Conservation (phyloP, 2,797 vertebrate species). For the Chaunax sp. region DNA sequence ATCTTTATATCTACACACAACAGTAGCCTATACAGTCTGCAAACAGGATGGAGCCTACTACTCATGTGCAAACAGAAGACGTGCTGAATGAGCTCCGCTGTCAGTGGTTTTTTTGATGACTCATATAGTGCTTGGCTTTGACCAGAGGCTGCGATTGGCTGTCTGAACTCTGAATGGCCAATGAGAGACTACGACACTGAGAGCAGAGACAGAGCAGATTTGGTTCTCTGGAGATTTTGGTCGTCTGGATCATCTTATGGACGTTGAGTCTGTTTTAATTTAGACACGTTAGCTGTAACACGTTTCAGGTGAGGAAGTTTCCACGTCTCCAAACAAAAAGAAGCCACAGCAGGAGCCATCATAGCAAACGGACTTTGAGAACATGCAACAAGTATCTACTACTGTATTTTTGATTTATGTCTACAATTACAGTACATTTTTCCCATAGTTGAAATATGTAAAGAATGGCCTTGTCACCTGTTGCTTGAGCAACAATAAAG, state of each 20-base stretch:
- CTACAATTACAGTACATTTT: background rate
- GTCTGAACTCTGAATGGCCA: constrained; percentile 58
- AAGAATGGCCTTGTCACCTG: constrained; percentile 39
- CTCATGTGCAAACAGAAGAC: constrained; percentile 68
- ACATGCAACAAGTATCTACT: constrained; percentile 38
- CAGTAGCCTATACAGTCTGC: constrained; percentile 74
- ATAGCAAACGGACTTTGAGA: constrained; percentile 32
- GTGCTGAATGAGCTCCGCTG: constrained; percentile 61
- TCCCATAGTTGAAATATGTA: constrained; percentile 9
- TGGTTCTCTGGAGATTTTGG: constrained; percentile 11
- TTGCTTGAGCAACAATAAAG: constrained; percentile 13
- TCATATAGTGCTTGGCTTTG: constrained; percentile 72
- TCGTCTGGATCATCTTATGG: constrained; percentile 50
- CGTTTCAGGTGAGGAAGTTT: constrained; percentile 39
- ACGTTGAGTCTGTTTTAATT: constrained; percentile 53
- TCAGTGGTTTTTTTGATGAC: constrained; percentile 64
- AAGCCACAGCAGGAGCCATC: constrained; percentile 64
- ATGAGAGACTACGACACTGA: constrained; percentile 64
- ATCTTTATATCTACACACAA: constrained; percentile 67
- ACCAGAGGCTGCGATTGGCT: constrained; percentile 73
- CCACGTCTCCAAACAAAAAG: constrained; percentile 34
- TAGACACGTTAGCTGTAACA: constrained; percentile 3
- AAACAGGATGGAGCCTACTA: constrained; percentile 62
- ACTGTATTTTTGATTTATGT: constrained; percentile 11
- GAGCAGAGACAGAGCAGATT: constrained; percentile 52